Conservation (phyloP, 2,113 vertebrate genomes). For the Nesogale talazaci region DNA sequence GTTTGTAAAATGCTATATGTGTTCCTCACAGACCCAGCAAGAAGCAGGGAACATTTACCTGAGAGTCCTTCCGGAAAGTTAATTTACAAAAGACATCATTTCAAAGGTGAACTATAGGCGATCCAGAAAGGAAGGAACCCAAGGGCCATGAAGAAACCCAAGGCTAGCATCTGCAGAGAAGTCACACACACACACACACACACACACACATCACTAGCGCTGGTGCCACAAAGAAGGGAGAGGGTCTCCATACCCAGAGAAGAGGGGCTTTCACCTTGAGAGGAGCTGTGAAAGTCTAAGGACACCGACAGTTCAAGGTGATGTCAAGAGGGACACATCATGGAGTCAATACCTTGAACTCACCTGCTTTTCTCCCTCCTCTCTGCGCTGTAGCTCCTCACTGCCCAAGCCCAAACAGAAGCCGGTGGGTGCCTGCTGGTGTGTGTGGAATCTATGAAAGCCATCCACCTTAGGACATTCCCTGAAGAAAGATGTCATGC, state of each 20-base stretch:
- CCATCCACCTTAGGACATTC: not conserved
- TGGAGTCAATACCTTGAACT: not conserved
- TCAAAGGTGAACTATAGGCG: not conserved
- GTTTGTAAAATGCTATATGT: not conserved
- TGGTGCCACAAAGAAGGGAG: not conserved
- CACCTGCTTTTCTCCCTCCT: not conserved
- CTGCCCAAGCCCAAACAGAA: not conserved
- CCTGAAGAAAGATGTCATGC: no score
- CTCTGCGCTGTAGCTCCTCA: not conserved
- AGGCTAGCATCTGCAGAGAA: not conserved
- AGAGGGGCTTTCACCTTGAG: not conserved
- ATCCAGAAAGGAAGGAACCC: not conserved
- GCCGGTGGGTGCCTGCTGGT: not conserved
- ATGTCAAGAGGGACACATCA: not conserved
- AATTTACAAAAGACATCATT: slow-evolving; percentile 46
- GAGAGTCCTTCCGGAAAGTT: not conserved
- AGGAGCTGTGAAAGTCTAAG: not conserved
- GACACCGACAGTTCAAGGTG: not conserved
- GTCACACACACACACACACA: no score
- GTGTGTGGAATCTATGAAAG: not conserved
- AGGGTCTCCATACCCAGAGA: not conserved
- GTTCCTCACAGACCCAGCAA: not conserved
- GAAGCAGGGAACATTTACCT: not conserved
- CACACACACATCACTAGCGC: not conserved
- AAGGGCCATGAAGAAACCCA: no score